phyloP scores from a whole-genome alignment of 2,113 vertebrate genomes.

The Gopherus flavomarginatus region DNA sequence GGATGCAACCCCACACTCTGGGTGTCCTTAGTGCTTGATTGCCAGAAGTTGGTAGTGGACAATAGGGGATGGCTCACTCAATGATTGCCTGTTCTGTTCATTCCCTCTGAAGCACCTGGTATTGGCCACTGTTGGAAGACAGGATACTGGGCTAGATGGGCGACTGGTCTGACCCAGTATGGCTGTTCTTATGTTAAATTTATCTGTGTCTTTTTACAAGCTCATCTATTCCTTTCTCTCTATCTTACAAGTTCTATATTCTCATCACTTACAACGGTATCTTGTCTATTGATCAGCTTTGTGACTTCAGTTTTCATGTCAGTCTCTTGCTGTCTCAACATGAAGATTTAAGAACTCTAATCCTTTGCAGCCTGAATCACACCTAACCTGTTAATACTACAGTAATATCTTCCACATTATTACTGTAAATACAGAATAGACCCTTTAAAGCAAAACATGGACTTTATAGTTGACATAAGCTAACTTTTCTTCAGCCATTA shows the following conservation, averaged over 20 bases:
- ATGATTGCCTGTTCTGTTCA: too few relatives aligned
- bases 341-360: slow-evolving; percentile 67
- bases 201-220: slow-evolving; percentile 65
- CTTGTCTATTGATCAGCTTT: slow-evolving; percentile 60
- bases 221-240: slow-evolving; percentile 55
- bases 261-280: slow-evolving; percentile 62
- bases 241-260: slow-evolving; percentile 29
- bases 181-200: not conserved
- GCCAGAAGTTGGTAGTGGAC: too few relatives aligned
- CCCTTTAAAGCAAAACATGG: slow-evolving; percentile 31
- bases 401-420: slow-evolving; percentile 50
- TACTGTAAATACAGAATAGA: slow-evolving; percentile 48
- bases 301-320: slow-evolving; percentile 65
- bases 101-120: too few relatives aligned
- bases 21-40: too few relatives aligned
- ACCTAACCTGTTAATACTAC: slow-evolving; percentile 41
- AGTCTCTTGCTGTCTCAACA: slow-evolving; percentile 50
- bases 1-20: too few relatives aligned
- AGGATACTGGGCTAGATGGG: too few relatives aligned
- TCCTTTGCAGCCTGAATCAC: slow-evolving; percentile 56
- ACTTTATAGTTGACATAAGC: not conserved
- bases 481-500: slow-evolving; percentile 9
- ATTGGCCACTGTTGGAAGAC: too few relatives aligned
- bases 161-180: too few relatives aligned
- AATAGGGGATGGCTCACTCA: too few relatives aligned